Evolutionary conservation across 2,888 invertebrate species (phyloP).

Genomic region (Stegophylla sp.): DNA sequence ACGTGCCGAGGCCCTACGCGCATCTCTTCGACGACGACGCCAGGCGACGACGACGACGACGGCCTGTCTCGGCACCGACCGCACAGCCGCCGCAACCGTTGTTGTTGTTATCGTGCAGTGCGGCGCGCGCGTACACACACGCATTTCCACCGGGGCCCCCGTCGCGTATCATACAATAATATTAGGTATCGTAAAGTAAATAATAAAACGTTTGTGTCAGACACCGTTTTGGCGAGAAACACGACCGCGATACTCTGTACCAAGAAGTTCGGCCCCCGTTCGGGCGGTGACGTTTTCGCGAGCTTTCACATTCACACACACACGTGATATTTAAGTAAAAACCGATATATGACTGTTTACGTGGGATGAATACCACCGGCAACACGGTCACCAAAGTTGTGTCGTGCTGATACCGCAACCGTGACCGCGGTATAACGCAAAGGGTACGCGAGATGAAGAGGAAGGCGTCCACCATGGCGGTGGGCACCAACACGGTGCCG

Average conservation of each 20-base stretch:
- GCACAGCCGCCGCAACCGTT: conserved; percentile 11
- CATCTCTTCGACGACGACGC: conserved; percentile 33
- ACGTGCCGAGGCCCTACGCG: conserved; percentile 39
- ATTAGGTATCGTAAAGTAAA: too few species aligned
- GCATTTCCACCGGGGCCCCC: background rate
- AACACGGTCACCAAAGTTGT: background rate
- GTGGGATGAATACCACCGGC: too few species aligned
- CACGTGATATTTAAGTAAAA: too few species aligned
- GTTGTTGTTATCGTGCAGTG: conserved; percentile 20
- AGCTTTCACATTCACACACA: too few species aligned
- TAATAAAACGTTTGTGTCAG: too few species aligned
- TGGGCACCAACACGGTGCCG: background rate
- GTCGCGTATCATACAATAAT: background rate
- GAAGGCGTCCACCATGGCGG: background rate
- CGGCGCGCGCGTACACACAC: background rate
- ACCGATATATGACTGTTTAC: too few species aligned
- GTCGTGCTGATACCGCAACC: background rate
- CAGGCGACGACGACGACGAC: conserved; percentile 36
- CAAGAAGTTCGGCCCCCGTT: too few species aligned
- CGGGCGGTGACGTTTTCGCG: too few species aligned
- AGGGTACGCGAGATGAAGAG: background rate
- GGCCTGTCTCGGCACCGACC: conserved; percentile 16
- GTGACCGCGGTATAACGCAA: background rate
- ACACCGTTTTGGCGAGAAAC: too few species aligned
- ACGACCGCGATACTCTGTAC: too few species aligned